Evolutionary conservation across 2,113 vertebrate genomes (phyloP).

Genomic region (Phalacrocorax aristotelis): DNA sequence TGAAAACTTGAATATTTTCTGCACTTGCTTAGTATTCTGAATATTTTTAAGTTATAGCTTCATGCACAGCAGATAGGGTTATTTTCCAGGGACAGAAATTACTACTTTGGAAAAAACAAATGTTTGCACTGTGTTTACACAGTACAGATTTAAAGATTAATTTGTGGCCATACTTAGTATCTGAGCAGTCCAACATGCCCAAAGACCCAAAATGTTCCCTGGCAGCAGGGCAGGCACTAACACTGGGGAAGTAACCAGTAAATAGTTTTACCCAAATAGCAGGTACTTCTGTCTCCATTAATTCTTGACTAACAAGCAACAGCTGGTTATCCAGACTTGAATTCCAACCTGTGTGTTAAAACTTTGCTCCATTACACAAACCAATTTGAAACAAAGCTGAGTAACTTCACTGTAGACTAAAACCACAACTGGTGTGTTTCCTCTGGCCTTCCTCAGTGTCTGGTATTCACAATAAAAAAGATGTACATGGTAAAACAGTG

Average conservation of each 20-base stretch:
- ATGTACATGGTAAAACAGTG: neutral
- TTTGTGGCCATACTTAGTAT: neutral
- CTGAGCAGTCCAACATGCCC: neutral
- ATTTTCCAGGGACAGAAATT: neutral
- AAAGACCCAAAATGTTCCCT: neutral
- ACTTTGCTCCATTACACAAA: neutral
- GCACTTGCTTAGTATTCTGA: neutral
- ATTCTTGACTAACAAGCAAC: neutral
- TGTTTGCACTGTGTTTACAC: neutral
- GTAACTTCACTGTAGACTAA: neutral
- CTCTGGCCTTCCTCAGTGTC: neutral
- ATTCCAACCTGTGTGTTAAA: neutral
- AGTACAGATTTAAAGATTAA: neutral
- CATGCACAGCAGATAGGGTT: neutral
- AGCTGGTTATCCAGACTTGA: neutral
- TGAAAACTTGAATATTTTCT: neutral
- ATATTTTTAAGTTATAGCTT: neutral
- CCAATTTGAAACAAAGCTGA: neutral
- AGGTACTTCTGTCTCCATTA: neutral
- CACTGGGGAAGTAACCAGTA: neutral
- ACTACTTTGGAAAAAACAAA: neutral
- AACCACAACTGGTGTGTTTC: rapidly evolving
- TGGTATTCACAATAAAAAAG: neutral
- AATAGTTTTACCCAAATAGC: neutral
- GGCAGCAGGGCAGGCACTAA: neutral